These are phyloP conservation scores for Halcyon leucocephala DNA, from an alignment of 2,797 vertebrate genomes.

Conservation along the genomic window DNA sequence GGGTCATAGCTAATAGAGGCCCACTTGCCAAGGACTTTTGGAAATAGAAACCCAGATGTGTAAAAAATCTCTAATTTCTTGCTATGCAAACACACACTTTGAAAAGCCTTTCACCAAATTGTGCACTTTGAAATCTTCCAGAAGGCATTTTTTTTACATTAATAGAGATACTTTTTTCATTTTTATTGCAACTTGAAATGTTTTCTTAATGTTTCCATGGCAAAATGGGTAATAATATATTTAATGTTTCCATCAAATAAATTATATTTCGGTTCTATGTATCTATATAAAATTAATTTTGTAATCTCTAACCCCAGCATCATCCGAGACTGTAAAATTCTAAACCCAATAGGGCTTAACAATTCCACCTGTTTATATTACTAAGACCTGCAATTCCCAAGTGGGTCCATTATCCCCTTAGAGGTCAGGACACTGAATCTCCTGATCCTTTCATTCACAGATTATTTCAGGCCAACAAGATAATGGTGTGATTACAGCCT, in stretches of 20 bases:
- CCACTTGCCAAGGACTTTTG: neutral
- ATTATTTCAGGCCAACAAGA: neutral
- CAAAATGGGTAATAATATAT: neutral
- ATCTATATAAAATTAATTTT: neutral
- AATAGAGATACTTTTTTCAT: neutral
- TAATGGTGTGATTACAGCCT: neutral
- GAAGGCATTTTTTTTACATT: conserved; percentile 4
- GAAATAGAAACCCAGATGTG: neutral
- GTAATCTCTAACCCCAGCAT: neutral
- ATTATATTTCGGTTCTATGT: conserved; percentile 15
- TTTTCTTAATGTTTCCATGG: neutral
- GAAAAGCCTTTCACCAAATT: neutral
- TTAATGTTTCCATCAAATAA: conserved; percentile 22
- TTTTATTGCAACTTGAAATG: conserved; percentile 13
- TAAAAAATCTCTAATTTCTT: neutral
- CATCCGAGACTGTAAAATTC: neutral
- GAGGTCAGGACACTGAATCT: neutral
- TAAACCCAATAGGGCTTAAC: neutral
- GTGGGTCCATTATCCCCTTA: neutral
- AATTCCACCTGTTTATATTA: neutral
- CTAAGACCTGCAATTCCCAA: neutral
- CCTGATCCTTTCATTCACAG: neutral
- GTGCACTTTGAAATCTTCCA: conserved; percentile 24
- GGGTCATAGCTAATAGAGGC: fast-evolving
- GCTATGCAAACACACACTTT: neutral